Evolutionary conservation across 2,797 vertebrate species (phyloP).

Genomic region (Acrossocheilus fasciatus): DNA sequence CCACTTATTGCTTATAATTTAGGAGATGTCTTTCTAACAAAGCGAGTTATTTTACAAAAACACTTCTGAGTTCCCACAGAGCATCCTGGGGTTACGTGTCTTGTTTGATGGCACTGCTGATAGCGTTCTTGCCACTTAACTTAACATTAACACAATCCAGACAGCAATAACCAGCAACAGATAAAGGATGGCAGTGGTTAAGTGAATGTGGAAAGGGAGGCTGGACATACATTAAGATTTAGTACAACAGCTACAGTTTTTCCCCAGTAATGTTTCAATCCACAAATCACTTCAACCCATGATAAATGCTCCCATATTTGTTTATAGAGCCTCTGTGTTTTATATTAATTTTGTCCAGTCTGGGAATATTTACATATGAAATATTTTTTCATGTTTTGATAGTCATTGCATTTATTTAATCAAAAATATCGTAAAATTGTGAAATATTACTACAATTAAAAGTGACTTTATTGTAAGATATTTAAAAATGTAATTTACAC

Average conservation of each 20-base stretch:
- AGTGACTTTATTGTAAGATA: background rate
- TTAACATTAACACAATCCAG: constrained; percentile 42
- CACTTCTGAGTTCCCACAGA: constrained; percentile 2
- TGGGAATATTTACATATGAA: background rate
- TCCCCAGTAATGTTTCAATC: background rate
- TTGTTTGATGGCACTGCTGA: constrained; percentile 8
- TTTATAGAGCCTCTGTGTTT: background rate
- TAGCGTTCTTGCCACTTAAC: constrained; percentile 23
- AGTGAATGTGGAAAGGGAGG: constrained; percentile 22
- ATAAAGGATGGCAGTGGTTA: constrained; percentile 35
- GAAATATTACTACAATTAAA: background rate
- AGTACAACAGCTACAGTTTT: background rate
- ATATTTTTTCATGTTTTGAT: background rate
- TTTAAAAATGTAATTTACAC: background rate
- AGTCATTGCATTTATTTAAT: constrained; percentile 10
- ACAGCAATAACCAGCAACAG: constrained; percentile 10
- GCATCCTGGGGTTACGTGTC: constrained; percentile 24
- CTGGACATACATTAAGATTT: constrained; percentile 24
- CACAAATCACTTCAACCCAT: constrained; percentile 4
- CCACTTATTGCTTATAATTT: constrained; percentile 13
- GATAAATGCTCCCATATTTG: background rate
- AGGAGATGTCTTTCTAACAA: constrained; percentile 3
- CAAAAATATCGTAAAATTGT: background rate
- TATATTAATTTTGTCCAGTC: constrained; percentile 7
- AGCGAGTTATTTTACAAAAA: background rate